These are phyloP conservation scores for Diabrotica balteata DNA, from an alignment of 2,888 invertebrate genomes.

Conservation along the genomic window DNA sequence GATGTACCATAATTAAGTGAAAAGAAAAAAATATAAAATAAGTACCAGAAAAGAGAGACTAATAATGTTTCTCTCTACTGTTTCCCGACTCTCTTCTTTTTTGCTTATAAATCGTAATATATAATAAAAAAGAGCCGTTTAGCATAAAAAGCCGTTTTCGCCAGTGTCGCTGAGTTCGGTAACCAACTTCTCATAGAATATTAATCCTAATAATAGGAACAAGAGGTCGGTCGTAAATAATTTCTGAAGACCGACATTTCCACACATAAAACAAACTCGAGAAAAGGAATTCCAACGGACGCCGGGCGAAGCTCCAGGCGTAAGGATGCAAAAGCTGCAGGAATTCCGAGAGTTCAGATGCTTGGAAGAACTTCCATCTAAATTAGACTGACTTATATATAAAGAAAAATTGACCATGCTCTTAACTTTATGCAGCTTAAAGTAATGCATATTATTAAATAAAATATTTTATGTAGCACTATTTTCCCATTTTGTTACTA, in stretches of 20 bases:
- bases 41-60: too few relatives aligned
- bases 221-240: constrained; percentile 38
- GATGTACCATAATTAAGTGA: too few relatives aligned
- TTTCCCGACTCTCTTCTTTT: background rate
- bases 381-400: too few relatives aligned
- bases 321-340: background rate
- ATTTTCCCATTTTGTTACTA: too few relatives aligned
- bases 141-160: constrained; percentile 3
- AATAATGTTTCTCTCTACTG: too few relatives aligned
- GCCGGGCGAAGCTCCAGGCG: constrained; percentile 12
- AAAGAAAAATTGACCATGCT: too few relatives aligned
- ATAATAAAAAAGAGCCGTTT: constrained; percentile 3
- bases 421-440: too few relatives aligned
- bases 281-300: constrained; percentile 18
- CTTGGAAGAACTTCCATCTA: too few relatives aligned
- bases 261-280: constrained; percentile 28
- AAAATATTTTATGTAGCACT: too few relatives aligned
- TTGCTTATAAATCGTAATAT: constrained; percentile 4
- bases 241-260: constrained; percentile 24
- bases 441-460: too few relatives aligned
- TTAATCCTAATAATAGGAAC: constrained; percentile 40
- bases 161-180: constrained; percentile 8
- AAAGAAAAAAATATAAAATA: too few relatives aligned
- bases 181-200: constrained; percentile 34
- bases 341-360: background rate